Conservation (phyloP, 2,797 vertebrate genomes). For the Crenichthys baileyi region DNA sequence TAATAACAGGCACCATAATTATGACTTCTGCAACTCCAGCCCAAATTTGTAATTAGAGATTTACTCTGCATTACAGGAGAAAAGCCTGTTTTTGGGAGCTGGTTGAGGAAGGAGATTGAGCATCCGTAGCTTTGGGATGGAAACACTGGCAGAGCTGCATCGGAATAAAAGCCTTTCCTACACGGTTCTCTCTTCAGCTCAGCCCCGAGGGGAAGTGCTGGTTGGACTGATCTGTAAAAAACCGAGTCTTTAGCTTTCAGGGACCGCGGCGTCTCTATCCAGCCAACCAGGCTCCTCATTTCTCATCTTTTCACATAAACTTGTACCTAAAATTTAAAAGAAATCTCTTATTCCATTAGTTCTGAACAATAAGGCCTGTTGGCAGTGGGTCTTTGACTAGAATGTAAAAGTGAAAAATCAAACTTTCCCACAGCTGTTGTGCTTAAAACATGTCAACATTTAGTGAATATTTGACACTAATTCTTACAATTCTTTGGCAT, state of each 20-base stretch:
- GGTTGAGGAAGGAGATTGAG: constrained; percentile 67
- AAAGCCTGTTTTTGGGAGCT: constrained; percentile 74
- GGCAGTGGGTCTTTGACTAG: constrained; percentile 29
- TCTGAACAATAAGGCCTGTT: constrained; percentile 38
- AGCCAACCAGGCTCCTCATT: constrained; percentile 44
- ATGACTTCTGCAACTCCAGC: constrained; percentile 83
- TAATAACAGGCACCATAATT: constrained; percentile 85
- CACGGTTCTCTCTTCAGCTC: constrained; percentile 54
- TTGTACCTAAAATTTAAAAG: constrained; percentile 49
- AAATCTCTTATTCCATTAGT: constrained; percentile 67
- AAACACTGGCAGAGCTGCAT: constrained; percentile 70
- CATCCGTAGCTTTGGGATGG: constrained; percentile 73
- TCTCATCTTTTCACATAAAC: constrained; percentile 33
- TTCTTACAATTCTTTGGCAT: neutral
- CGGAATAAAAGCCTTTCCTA: constrained; percentile 63
- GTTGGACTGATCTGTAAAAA: constrained; percentile 78
- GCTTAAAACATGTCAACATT: neutral
- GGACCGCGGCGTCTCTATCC: constrained; percentile 54
- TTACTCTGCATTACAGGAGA: constrained; percentile 79
- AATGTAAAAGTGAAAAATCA: neutral
- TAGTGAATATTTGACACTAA: neutral
- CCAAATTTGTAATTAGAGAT: constrained; percentile 85
- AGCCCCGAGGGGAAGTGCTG: constrained; percentile 66
- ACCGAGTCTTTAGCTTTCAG: constrained; percentile 71
- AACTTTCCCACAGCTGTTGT: neutral